phyloP scores from a whole-genome alignment of 2,113 vertebrate species.

The Vulpes vulpes region DNA sequence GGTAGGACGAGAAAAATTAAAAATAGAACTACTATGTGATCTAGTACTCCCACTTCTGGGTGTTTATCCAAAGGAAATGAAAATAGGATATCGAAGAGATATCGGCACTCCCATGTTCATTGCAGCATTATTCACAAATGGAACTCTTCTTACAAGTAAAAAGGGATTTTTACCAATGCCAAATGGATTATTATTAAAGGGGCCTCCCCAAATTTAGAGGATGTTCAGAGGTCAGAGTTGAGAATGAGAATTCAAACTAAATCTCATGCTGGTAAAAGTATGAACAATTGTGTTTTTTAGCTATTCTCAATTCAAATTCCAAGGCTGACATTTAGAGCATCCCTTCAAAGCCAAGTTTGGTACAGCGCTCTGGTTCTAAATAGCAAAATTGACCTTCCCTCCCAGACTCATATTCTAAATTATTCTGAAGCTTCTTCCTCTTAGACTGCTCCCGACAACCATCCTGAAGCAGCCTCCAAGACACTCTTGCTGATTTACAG shows the following conservation, averaged over 20 bases:
- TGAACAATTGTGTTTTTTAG: constrained; percentile 3
- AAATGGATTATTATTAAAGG: constrained; percentile 25
- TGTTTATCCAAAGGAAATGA: background rate
- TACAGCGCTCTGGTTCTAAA: constrained; percentile 58
- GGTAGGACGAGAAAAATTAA: background rate
- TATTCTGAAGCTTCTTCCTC: constrained; percentile 61
- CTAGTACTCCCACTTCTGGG: background rate
- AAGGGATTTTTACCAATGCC: background rate
- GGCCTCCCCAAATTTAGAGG: constrained; percentile 13
- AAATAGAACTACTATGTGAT: background rate
- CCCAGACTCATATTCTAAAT: constrained; percentile 55
- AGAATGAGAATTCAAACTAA: constrained; percentile 7
- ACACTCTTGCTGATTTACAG: constrained; percentile 66
- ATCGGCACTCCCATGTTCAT: background rate
- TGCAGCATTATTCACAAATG: background rate
- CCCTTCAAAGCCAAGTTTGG: constrained; percentile 51
- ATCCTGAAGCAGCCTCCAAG: constrained; percentile 57
- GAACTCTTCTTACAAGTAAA: background rate
- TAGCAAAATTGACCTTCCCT: constrained; percentile 68
- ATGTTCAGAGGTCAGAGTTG: constrained; percentile 49
- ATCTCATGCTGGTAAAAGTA: background rate
- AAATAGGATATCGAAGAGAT: background rate
- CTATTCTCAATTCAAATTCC: constrained; percentile 58
- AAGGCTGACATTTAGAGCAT: constrained; percentile 53
- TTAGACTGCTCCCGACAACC: constrained; percentile 18